Percentiles rank a stretch among this genome's conserved stretches.
Conservation (phyloP, 1,140 invertebrate genomes). For the Chironomus striatipennis region DNA sequence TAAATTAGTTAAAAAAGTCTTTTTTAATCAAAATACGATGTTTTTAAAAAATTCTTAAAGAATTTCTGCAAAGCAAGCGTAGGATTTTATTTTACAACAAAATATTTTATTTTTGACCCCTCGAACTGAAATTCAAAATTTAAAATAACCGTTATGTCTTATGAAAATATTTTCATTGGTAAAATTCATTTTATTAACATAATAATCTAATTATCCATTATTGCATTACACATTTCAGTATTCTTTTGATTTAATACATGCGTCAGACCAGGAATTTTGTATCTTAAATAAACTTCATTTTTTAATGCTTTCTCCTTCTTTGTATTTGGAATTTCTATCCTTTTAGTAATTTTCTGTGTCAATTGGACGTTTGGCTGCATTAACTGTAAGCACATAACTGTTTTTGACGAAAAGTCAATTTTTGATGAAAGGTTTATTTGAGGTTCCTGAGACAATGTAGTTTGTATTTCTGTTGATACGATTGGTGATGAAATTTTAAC, state of each 20-base stretch:
- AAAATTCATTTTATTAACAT: neutral
- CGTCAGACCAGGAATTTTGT: slow-evolving; percentile 54
- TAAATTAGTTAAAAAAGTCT: no score
- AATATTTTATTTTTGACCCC: no score
- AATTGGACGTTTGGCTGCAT: slow-evolving; percentile 47
- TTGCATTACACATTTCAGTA: slow-evolving; percentile 61
- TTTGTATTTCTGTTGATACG: slow-evolving; percentile 59
- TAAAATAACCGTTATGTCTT: neutral
- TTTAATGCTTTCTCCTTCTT: slow-evolving; percentile 51
- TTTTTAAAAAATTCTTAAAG: no score
- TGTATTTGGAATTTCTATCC: slow-evolving; percentile 25
- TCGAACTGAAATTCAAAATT: neutral
- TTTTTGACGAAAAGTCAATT: slow-evolving; percentile 67
- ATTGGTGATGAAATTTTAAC: slow-evolving; percentile 58
- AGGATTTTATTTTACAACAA: no score
- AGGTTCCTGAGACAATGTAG: slow-evolving; percentile 59
- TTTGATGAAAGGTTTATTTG: slow-evolving; percentile 66
- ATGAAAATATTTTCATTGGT: neutral
- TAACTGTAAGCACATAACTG: slow-evolving; percentile 73
- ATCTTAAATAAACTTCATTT: slow-evolving; percentile 49
- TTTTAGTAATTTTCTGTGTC: neutral
- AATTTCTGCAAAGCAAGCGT: no score
- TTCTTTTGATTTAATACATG: slow-evolving; percentile 71
- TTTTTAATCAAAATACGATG: no score
- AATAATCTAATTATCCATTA: neutral